Conservation (phyloP, 2,888 invertebrate species). For the Cephus rjabovi region DNA sequence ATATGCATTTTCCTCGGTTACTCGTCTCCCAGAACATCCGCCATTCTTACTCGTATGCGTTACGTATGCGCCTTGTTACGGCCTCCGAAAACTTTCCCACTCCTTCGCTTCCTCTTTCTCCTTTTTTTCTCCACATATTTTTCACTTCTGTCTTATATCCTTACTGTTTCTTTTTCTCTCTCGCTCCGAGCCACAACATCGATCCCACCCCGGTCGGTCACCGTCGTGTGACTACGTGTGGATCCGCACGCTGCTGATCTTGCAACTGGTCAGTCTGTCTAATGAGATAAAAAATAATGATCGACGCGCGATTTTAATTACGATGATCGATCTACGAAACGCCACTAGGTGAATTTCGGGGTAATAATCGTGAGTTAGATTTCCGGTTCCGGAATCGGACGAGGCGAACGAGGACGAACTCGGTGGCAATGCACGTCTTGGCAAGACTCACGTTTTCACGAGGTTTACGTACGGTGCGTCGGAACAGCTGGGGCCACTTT, state of each 20-base stretch:
- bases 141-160: conserved; percentile 6
- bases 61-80: conserved; percentile 15
- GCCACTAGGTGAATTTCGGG: background rate
- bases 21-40: background rate
- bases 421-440: background rate
- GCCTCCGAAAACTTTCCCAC: conserved; percentile 19
- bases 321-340: background rate
- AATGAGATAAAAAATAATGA: background rate
- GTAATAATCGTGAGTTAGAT: conserved; percentile 7
- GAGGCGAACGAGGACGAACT: background rate
- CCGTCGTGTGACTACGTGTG: background rate
- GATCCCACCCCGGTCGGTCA: background rate
- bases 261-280: background rate
- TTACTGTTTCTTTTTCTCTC: background rate
- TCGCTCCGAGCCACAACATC: no score
- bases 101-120: conserved; percentile 17
- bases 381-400: conserved; percentile 40
- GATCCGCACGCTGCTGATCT: background rate
- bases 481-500: conserved; percentile 57
- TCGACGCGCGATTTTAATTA: background rate
- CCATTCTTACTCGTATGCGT: background rate
- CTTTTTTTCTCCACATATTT: conserved; percentile 25
- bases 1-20: conserved; percentile 1
- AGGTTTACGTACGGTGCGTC: conserved; percentile 41
- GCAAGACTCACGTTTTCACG: conserved; percentile 20